Percentiles rank a stretch among this genome's conserved stretches.
Conservation (phyloP, 2,113 vertebrate genomes). For the Catagonus wagneri region DNA sequence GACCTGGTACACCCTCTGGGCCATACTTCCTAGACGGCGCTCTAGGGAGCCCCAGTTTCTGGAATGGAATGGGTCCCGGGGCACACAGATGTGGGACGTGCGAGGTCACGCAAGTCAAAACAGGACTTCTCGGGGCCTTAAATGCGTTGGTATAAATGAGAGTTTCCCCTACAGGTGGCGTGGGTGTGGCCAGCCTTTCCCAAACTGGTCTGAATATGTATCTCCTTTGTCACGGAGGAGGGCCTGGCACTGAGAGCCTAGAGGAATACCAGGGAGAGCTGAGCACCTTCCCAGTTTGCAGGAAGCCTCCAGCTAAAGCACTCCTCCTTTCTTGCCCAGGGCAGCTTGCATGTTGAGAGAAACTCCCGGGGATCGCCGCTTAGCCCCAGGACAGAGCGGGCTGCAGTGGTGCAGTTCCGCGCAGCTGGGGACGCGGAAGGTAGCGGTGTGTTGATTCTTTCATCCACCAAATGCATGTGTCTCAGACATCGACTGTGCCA, state of each 20-base stretch:
- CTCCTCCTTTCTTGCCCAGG: neutral
- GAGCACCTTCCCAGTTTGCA: neutral
- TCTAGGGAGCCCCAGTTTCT: neutral
- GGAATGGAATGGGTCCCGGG: neutral
- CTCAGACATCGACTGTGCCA: conserved; percentile 46
- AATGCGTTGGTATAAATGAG: neutral
- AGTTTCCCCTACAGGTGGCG: neutral
- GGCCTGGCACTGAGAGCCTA: neutral
- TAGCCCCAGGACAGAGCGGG: neutral
- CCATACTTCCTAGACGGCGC: neutral
- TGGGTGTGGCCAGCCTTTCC: neutral
- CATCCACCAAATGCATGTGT: neutral
- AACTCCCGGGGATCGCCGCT: neutral
- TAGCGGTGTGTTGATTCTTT: conserved; percentile 55
- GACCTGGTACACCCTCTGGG: neutral
- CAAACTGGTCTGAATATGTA: neutral
- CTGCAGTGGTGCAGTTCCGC: neutral
- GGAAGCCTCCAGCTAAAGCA: neutral
- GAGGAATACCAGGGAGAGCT: neutral
- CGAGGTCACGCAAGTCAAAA: neutral
- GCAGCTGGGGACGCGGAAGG: neutral
- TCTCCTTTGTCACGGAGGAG: neutral
- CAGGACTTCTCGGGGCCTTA: neutral
- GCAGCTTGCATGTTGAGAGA: neutral
- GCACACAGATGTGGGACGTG: neutral